phyloP scores from a whole-genome alignment of 2,888 invertebrate genomes.

The Eupithecia centaureata region DNA sequence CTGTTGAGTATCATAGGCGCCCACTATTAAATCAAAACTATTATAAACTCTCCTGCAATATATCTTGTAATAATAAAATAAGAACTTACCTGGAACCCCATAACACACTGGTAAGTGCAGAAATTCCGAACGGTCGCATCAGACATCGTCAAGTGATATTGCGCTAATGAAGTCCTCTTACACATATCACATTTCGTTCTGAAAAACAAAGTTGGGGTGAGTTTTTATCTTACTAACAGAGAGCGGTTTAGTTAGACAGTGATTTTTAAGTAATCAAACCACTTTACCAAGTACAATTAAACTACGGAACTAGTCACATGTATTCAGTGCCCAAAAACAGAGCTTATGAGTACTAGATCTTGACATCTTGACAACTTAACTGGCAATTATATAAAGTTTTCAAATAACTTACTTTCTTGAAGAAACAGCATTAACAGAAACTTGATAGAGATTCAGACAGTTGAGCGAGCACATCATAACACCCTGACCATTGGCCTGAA shows the following conservation, averaged over 20 bases:
- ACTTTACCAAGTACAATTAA: too few relatives aligned
- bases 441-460: constrained; percentile 92
- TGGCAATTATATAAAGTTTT: too few relatives aligned
- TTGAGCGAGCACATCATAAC: constrained; percentile 95
- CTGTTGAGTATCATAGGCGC: background rate
- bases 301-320: too few relatives aligned
- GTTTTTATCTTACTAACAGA: background rate
- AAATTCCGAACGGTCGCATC: constrained; percentile 93
- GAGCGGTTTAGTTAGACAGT: background rate
- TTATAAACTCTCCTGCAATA: background rate
- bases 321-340: too few relatives aligned
- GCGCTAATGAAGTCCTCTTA: constrained; percentile 86
- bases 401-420: constrained; percentile 83
- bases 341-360: too few relatives aligned
- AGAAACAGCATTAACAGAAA: constrained; percentile 90
- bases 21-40: background rate
- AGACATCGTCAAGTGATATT: constrained; percentile 93
- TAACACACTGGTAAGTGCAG: constrained; percentile 92
- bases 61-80: background rate
- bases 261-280: too few relatives aligned
- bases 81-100: constrained; percentile 87
- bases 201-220: constrained; percentile 51
- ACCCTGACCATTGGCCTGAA: constrained; percentile 84
- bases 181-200: constrained; percentile 90
- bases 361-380: too few relatives aligned